Evolutionary conservation across 2,797 vertebrate species (phyloP).

Genomic region (Limosa lapponica): DNA sequence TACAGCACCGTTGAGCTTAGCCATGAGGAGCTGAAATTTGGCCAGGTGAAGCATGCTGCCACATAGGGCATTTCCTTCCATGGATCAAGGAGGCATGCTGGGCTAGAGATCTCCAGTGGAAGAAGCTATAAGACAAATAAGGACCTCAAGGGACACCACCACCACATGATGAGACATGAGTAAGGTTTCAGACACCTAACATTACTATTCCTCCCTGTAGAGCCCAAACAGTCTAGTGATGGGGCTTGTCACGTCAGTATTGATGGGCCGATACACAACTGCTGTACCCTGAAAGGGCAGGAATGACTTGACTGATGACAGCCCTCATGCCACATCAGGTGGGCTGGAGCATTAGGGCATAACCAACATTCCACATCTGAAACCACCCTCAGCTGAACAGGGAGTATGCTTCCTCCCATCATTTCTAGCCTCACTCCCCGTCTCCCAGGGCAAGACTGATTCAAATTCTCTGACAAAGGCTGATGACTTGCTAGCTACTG

Average conservation of each 20-base stretch:
- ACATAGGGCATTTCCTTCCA: accelerated
- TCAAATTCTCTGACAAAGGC: no score
- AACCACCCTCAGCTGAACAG: not conserved
- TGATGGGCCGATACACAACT: not conserved
- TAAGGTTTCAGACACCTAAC: not conserved
- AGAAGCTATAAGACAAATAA: not conserved
- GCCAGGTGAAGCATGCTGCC: not conserved
- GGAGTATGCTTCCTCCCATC: not conserved
- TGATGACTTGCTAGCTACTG: not conserved
- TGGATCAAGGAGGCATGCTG: not conserved
- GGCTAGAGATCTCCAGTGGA: not conserved
- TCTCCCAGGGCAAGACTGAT: not conserved
- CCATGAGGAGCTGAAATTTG: not conserved
- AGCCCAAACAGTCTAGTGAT: not conserved
- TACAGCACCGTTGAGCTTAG: not conserved
- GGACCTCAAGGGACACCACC: not conserved
- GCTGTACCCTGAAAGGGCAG: not conserved
- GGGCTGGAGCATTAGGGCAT: not conserved
- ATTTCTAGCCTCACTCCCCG: not conserved
- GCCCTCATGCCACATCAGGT: not conserved
- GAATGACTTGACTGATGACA: not conserved
- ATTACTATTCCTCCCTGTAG: not conserved
- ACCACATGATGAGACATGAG: not conserved
- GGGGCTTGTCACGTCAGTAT: not conserved
- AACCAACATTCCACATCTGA: no score